These are phyloP conservation scores for Ormia ochracea DNA, from an alignment of 2,888 invertebrate species.

Conservation along the genomic window DNA sequence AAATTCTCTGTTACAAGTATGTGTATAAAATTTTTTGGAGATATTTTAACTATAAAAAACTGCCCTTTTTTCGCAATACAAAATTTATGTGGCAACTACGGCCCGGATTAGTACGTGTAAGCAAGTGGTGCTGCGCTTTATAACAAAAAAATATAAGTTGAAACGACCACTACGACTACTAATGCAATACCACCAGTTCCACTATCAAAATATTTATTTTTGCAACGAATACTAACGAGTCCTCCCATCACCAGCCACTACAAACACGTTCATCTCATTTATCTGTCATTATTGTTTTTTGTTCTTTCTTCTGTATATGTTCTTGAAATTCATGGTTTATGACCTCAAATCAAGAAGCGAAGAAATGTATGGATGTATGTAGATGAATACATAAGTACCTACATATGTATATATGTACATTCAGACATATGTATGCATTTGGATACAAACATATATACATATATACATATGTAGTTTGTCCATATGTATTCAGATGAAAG, in stretches of 20 bases:
- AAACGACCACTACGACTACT: not conserved
- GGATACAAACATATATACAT: no score
- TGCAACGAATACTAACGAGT: not conserved
- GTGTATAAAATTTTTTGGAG: no score
- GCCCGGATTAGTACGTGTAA: no score
- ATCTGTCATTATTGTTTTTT: not conserved
- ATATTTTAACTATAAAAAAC: no score
- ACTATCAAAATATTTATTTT: not conserved
- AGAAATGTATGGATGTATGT: no score
- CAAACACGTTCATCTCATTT: conserved; percentile 19
- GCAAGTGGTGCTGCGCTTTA: not conserved
- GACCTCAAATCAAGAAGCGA: conserved; percentile 70
- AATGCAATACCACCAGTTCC: not conserved
- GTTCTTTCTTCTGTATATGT: not conserved
- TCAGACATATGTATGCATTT: not conserved
- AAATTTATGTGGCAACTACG: no score
- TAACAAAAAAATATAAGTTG: not conserved
- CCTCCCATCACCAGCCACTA: not conserved
- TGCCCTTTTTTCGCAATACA: no score
- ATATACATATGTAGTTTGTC: no score
- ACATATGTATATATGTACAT: not conserved
- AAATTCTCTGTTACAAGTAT: no score
- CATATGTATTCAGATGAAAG: no score
- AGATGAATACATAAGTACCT: not conserved
- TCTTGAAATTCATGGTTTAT: conserved; percentile 64